Base-by-base conservation (phyloP, 2,888 invertebrate genomes). In the Hypena proboscidalis region DNA sequence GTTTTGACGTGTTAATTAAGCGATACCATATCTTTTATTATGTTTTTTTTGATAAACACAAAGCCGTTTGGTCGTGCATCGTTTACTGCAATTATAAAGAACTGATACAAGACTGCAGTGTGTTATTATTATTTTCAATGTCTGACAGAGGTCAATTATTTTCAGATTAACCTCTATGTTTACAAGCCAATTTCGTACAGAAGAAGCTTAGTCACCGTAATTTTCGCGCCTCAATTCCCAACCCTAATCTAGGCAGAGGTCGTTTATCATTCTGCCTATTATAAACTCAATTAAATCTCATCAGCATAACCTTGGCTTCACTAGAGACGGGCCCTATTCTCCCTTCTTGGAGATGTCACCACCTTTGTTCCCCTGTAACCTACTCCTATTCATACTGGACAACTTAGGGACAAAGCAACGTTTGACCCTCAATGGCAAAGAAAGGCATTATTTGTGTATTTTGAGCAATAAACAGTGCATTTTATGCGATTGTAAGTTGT, bases 261-360 rank as follows among this genome's bases (percentile, higher is more conserved):
- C 63, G 88, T 89, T 67, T 74, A 89, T 89, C 88, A 89, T 82
- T 51, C 75, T 71, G 74, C 71, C 83, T 75, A 90, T 90, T 90
- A 90, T 88, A 89, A 85, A 88, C 90, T 90, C 90, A 90, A 90
- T 90, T 90, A 90, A 89, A 90, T 86, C 85, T 81, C 76, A 90
- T 90, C 90, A 83, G 66, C 88, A 90, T 90, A 88, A 84, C 80
- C 83, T 75, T 74, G 71, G 74, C 57, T 53, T 61, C 55, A 60
- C 77, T 74, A 79, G 77, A 67, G 39, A 34, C 29, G 71, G 64
- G 49, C 74, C 74, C 83, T 71, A 79, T 84, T 81, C 75, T 80
- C 71, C 74, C 65, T 57, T 74, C 73, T 77, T 64, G 74, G 82
- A 83, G 65, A 83, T 90, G 90, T 90, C 90, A 86, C 84, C 90